These are phyloP conservation scores for Meteorus colon DNA, from an alignment of 2,888 invertebrate genomes.

Conservation along the genomic window DNA sequence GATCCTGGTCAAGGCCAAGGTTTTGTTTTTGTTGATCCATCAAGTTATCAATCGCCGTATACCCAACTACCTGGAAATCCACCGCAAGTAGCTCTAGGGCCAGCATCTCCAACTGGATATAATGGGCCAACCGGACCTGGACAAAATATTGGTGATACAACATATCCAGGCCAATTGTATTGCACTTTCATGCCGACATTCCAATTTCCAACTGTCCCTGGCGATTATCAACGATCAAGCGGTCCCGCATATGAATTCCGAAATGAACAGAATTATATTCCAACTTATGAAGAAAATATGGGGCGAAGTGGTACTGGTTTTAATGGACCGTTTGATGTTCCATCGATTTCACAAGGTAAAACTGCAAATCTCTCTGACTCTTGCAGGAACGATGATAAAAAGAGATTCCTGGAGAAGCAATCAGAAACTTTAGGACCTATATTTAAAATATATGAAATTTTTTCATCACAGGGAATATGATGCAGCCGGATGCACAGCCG, in stretches of 20 bases:
- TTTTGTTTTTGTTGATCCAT: conserved; percentile 33
- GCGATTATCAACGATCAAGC: conserved; percentile 55
- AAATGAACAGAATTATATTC: neutral
- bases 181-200: conserved; percentile 62
- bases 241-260: neutral
- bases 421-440: too few species aligned
- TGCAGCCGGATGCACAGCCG: neutral
- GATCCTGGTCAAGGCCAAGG: conserved; percentile 43
- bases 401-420: too few species aligned
- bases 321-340: neutral
- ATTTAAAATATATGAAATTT: neutral
- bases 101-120: conserved; percentile 20
- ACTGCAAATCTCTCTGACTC: neutral
- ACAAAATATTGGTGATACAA: conserved; percentile 31
- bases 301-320: neutral
- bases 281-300: neutral
- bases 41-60: conserved; percentile 9
- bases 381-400: too few species aligned
- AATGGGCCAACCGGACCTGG: conserved; percentile 50
- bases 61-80: neutral
- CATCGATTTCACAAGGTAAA: neutral
- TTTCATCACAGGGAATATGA: conserved; percentile 38
- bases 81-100: neutral
- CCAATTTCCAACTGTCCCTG: conserved; percentile 58
- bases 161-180: conserved; percentile 53